Base-by-base conservation (phyloP, 2,888 invertebrate genomes). In the Tipula lateralis region DNA sequence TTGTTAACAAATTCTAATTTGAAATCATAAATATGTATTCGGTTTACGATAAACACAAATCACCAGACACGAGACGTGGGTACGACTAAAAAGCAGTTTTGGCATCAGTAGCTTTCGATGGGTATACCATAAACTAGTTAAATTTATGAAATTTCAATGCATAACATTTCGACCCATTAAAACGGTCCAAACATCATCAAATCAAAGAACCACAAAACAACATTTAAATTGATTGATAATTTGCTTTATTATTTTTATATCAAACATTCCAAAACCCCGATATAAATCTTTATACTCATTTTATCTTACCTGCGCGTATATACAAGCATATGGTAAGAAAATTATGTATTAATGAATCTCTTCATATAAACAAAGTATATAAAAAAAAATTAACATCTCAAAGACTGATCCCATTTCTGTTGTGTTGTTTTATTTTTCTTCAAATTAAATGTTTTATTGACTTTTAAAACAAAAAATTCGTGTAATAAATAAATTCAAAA, bases 381-480 rank as follows among this genome's bases (percentile, higher is more conserved):
- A 16, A 50, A 16, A 24, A 66, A 66, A 66, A 66, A 24, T 66
- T 66, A 66, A 66, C 66, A 66, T 66, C 66, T 66, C 66, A 66
- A 66, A 66, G 66, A 19, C 66, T 66, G 66, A 66, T 66, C 66
- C 66, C 66, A 66, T 66, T 66, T 66, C 66, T 66, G 66, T 66
- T 66, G 9, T 66, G 66, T 66, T 66, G 19, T 24, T 24, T 19
- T 24, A 16, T 50, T 13, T 44, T 13, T 0, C n/a, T n/a, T 66
- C 66, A 9, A 66, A 66, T 66, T 66, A 66, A 66, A 66, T 66
- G 66, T 66, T 66, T 66, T 66, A 66, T 66, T 66, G 66, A 66
- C 66, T 66, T 66, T 66, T 66, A 66, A 66, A 24, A 66, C 66
- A 66, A 66, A 66, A 66, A 19, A 66, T 66, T 9, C 66, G 3